These are phyloP conservation scores for Cossypha caffra DNA, from an alignment of 2,797 vertebrate genomes.

Conservation along the genomic window DNA sequence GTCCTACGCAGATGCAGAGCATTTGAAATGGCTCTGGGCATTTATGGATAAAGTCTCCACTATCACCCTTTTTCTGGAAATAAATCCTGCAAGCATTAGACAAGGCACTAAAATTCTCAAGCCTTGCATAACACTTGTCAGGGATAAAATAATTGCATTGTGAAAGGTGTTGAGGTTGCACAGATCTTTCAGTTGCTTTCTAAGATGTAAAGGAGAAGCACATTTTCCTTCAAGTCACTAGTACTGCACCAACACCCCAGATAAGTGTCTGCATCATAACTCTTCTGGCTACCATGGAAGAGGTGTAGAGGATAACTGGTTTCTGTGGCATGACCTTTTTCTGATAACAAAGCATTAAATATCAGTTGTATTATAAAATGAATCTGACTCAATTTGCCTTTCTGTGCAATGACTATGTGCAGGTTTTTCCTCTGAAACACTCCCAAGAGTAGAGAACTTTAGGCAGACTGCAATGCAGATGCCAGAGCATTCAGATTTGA, in stretches of 20 bases:
- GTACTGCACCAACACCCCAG: neutral
- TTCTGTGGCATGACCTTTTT: neutral
- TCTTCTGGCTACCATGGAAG: neutral
- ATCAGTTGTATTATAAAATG: neutral
- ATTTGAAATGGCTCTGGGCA: neutral
- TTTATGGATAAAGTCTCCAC: neutral
- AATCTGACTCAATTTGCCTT: neutral
- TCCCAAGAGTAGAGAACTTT: neutral
- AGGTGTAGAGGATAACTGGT: neutral
- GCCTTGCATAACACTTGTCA: neutral
- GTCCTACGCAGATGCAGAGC: neutral
- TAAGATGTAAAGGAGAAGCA: neutral
- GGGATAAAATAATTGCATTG: neutral
- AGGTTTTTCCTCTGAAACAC: neutral
- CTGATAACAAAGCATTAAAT: neutral
- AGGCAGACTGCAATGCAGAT: neutral
- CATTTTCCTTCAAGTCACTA: neutral
- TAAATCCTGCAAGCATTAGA: neutral
- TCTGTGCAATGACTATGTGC: accelerated
- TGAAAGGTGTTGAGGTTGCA: neutral
- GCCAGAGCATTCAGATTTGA: neutral
- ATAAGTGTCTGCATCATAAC: neutral
- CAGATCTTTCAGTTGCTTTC: neutral
- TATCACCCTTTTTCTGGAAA: neutral
- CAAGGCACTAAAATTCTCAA: neutral